A percentile compares a stretch with the other conserved stretches of the same genome.
Evolutionary conservation across 1,140 invertebrate genomes (phyloP).

Genomic region (Penaeus japonicus): DNA sequence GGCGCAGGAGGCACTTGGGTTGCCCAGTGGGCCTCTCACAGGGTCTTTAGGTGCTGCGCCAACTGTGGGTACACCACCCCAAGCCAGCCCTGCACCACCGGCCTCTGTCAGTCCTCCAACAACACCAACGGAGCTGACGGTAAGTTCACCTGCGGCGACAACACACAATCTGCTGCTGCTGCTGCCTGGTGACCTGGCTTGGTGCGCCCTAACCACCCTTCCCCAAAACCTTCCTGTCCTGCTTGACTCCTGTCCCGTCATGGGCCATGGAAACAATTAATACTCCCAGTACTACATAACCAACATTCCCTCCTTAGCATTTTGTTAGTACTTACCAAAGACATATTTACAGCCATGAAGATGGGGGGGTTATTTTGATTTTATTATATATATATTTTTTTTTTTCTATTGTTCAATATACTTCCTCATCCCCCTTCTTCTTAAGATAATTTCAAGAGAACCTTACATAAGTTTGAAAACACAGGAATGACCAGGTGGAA

Average conservation of each 20-base stretch:
- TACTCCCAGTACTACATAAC: not conserved
- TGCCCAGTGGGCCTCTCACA: slow-evolving; percentile 44
- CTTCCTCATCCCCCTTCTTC: no score
- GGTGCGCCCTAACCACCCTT: not conserved
- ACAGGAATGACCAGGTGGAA: not conserved
- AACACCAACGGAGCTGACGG: slow-evolving; percentile 48
- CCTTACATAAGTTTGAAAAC: no score
- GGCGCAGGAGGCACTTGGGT: slow-evolving; percentile 46
- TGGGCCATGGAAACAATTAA: not conserved
- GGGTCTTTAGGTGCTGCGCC: slow-evolving; percentile 46
- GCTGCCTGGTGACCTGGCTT: slow-evolving; percentile 43
- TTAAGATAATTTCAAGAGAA: no score
- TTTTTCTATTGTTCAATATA: no score
- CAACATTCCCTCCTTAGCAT: not conserved
- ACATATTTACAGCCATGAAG: no score
- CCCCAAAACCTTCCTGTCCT: slow-evolving; percentile 25
- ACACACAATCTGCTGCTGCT: slow-evolving; percentile 1
- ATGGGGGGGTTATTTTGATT: no score
- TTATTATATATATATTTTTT: no score
- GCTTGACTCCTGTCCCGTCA: slow-evolving; percentile 25
- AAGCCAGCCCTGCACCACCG: slow-evolving; percentile 48
- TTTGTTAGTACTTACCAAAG: not conserved
- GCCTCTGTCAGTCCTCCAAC: slow-evolving; percentile 51
- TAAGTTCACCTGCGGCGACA: slow-evolving; percentile 37
- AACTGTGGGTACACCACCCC: slow-evolving; percentile 44